Percentiles rank a stretch among this genome's conserved stretches.
These are phyloP conservation scores for Odontamblyopus lacepedii DNA, from an alignment of 2,797 vertebrate genomes.

Conservation along the genomic window DNA sequence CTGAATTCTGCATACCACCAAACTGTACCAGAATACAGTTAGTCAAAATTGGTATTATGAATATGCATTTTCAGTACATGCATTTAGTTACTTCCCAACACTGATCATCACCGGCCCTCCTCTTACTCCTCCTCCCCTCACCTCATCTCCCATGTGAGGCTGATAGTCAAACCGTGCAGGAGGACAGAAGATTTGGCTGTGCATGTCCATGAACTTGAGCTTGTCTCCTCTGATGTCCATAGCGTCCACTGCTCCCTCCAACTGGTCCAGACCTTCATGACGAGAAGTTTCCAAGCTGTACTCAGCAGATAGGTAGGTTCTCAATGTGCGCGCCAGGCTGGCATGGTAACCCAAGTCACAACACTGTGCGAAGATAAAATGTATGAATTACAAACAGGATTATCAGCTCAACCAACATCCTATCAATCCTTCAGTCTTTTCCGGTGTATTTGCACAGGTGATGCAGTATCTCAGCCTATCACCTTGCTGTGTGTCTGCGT, in stretches of 20 bases:
- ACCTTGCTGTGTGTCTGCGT: neutral
- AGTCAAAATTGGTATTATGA: no score
- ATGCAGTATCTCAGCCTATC: neutral
- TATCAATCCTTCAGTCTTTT: neutral
- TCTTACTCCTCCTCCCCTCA: slow-evolving; percentile 49
- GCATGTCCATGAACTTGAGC: slow-evolving; percentile 94
- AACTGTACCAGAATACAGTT: no score
- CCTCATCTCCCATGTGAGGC: slow-evolving; percentile 98
- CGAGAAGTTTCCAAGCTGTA: slow-evolving; percentile 97
- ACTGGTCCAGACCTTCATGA: slow-evolving; percentile 92
- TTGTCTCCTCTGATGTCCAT: slow-evolving; percentile 96
- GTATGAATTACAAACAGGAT: neutral
- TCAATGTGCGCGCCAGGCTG: slow-evolving; percentile 91
- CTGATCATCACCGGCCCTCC: no score
- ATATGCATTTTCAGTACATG: no score
- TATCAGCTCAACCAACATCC: neutral
- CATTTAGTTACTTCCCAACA: neutral
- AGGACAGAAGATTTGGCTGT: slow-evolving; percentile 96
- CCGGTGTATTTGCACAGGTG: neutral
- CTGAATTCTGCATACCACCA: no score
- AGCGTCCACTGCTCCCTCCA: slow-evolving; percentile 92
- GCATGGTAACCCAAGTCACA: slow-evolving; percentile 96
- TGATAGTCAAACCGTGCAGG: slow-evolving; percentile 96
- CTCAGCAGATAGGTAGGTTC: slow-evolving; percentile 96
- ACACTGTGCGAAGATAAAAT: slow-evolving; percentile 73